Evolutionary conservation across 1,140 invertebrate species (phyloP).

Genomic region (Myzus persicae): DNA sequence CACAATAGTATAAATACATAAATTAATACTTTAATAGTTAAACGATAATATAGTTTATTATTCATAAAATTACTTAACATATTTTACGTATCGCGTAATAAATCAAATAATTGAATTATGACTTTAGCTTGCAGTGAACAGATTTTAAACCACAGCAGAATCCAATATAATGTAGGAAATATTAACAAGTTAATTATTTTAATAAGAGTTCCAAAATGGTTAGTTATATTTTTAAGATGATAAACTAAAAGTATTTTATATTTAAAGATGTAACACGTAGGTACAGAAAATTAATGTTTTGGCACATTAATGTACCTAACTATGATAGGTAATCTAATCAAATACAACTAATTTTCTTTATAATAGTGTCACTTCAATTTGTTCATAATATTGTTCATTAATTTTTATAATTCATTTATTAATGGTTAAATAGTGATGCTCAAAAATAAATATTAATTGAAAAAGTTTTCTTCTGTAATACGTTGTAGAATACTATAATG

Average conservation of each 20-base stretch:
- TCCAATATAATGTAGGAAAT: background rate
- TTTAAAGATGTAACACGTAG: background rate
- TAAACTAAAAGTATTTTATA: background rate
- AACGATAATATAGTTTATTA: constrained; percentile 1
- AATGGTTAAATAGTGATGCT: background rate
- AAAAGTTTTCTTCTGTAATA: background rate
- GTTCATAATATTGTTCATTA: too few species aligned
- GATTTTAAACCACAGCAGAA: background rate
- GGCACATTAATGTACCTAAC: background rate
- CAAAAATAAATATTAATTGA: background rate
- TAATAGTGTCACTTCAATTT: too few species aligned
- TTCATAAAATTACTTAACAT: background rate
- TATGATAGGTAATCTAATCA: background rate
- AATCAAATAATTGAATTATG: background rate
- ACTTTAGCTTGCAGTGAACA: background rate
- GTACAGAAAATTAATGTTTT: background rate
- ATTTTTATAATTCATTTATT: background rate
- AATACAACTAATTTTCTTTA: background rate
- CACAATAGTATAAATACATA: background rate
- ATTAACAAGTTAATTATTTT: background rate
- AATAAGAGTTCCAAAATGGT: background rate
- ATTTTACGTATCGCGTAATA: background rate
- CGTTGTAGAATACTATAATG: background rate
- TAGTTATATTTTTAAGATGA: background rate
- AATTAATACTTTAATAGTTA: background rate